Percentiles rank a stretch among this genome's conserved stretches.
Evolutionary conservation across 2,113 vertebrate genomes (phyloP).

Genomic region (Mobula birostris): DNA sequence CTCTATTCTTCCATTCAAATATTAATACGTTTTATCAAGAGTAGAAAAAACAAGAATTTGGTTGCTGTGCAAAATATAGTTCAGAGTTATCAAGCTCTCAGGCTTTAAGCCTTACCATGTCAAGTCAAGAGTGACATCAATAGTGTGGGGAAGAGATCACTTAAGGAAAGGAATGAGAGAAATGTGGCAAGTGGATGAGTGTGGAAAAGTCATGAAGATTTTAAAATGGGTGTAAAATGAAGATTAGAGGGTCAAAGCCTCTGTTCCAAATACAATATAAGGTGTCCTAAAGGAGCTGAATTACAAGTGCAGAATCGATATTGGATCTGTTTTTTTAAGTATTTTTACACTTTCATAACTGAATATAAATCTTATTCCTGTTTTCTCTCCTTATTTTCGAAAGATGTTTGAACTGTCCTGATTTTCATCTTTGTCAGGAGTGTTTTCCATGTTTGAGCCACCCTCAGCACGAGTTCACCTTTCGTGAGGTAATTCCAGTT

Average conservation of each 20-base stretch:
- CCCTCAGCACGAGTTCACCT: conserved; percentile 49
- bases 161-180: not conserved
- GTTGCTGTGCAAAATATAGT: not conserved
- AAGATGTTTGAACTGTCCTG: conserved; percentile 55
- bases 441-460: conserved; percentile 50
- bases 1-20: not conserved
- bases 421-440: conserved; percentile 57
- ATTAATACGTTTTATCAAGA: not conserved
- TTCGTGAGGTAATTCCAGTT: conserved; percentile 49
- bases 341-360: not conserved
- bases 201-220: not conserved
- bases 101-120: not conserved
- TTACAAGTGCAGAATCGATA: not conserved
- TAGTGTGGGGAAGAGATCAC: not conserved
- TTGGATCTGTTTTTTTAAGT: not conserved
- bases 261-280: not conserved
- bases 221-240: not conserved
- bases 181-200: not conserved
- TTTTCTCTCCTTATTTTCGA: not conserved
- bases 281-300: not conserved
- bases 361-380: not conserved
- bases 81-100: not conserved
- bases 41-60: not conserved
- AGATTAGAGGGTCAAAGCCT: not conserved
- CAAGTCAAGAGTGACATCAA: not conserved